Conservation (phyloP, 2,113 vertebrate genomes). For the Crotalus helleri region DNA sequence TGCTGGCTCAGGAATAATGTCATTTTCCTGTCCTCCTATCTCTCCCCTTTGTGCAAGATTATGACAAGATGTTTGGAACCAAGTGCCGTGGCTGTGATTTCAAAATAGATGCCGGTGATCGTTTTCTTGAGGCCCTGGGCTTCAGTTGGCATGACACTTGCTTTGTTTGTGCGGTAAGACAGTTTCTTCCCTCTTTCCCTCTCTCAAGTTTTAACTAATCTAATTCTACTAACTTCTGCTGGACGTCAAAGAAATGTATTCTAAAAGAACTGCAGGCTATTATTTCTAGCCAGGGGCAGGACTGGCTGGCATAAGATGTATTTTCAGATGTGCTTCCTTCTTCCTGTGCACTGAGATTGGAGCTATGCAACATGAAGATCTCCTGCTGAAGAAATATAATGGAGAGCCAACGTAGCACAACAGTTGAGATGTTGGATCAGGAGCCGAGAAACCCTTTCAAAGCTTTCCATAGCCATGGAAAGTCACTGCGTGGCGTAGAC, state of each 20-base stretch:
- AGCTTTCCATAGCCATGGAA: background rate
- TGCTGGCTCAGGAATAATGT: background rate
- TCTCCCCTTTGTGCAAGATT: slow-evolving; percentile 72
- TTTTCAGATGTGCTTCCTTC: background rate
- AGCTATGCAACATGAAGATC: background rate
- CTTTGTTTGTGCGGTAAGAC: slow-evolving; percentile 96
- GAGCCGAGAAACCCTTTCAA: background rate
- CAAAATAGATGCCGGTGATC: slow-evolving; percentile 97
- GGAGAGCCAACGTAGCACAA: background rate
- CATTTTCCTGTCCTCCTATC: background rate
- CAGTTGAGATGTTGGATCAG: background rate
- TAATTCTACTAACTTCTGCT: background rate
- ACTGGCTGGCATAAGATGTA: background rate
- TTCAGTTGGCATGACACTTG: slow-evolving; percentile 99
- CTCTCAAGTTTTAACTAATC: background rate
- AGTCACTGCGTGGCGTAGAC: background rate
- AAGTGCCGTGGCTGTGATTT: slow-evolving; percentile 98
- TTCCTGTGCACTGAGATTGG: background rate
- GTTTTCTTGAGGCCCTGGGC: slow-evolving; percentile 96
- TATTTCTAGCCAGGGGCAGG: background rate
- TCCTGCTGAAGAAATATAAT: background rate
- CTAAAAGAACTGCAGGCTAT: background rate
- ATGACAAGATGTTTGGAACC: slow-evolving; percentile 99
- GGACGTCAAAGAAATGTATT: background rate
- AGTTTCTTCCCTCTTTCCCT: fast-evolving